These are phyloP conservation scores for Dascillus cervinus DNA, from an alignment of 2,888 invertebrate genomes.

Conservation along the genomic window DNA sequence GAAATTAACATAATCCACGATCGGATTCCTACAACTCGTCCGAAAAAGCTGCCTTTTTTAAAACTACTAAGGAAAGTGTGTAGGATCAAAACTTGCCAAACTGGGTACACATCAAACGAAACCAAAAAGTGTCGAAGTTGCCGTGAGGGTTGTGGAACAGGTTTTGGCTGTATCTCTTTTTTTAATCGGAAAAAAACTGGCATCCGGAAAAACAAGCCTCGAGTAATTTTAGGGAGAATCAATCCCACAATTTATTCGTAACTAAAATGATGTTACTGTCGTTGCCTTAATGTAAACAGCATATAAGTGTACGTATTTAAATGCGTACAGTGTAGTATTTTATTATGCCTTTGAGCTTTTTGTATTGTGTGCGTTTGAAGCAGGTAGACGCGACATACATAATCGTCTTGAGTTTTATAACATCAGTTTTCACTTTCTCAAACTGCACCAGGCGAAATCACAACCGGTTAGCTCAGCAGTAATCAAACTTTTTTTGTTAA, in stretches of 20 bases:
- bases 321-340: slow-evolving; percentile 12
- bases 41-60: slow-evolving; percentile 3
- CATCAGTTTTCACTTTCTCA: slow-evolving; percentile 15
- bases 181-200: slow-evolving; percentile 19
- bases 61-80: background rate
- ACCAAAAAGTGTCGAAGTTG: slow-evolving; percentile 11
- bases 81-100: slow-evolving; percentile 11
- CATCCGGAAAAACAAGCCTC: slow-evolving; percentile 17
- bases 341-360: slow-evolving; percentile 15
- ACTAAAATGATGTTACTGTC: too few species aligned
- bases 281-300: slow-evolving; percentile 4
- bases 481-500: slow-evolving; percentile 7
- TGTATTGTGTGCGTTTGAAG: slow-evolving; percentile 10
- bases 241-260: too few species aligned
- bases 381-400: slow-evolving; percentile 15
- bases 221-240: slow-evolving; percentile 3
- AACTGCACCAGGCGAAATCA: slow-evolving; percentile 10
- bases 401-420: slow-evolving; percentile 16
- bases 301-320: slow-evolving; percentile 8
- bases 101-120: slow-evolving; percentile 12
- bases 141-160: slow-evolving; percentile 19
- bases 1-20: too few species aligned
- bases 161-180: slow-evolving; percentile 16
- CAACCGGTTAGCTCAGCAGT: slow-evolving; percentile 8
- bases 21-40: too few species aligned